phyloP scores from a whole-genome alignment of 1,140 invertebrate genomes.

The Drosophila arizonae region DNA sequence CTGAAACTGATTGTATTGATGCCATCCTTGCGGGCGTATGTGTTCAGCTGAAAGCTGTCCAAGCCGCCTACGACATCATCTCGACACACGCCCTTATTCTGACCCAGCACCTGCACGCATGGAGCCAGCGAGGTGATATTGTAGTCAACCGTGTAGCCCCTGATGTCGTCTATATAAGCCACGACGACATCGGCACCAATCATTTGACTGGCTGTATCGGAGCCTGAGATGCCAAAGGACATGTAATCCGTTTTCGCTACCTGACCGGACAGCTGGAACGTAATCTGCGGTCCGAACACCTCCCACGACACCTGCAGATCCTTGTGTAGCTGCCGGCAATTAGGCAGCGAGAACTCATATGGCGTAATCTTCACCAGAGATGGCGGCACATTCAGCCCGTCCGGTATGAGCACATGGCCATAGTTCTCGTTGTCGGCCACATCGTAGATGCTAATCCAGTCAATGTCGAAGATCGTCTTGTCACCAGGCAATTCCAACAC shows the following conservation, averaged over 20 bases:
- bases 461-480: constrained; percentile 91
- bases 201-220: constrained; percentile 89
- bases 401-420: constrained; percentile 91
- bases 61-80: constrained; percentile 90
- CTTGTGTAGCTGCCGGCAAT: constrained; percentile 93
- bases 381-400: constrained; percentile 93
- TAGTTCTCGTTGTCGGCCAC: constrained; percentile 88
- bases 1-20: constrained; percentile 91
- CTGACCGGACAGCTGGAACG: constrained; percentile 92
- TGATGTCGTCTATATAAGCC: constrained; percentile 88
- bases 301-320: constrained; percentile 94
- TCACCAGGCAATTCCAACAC: constrained; percentile 91
- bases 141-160: constrained; percentile 91
- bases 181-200: constrained; percentile 92
- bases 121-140: constrained; percentile 93
- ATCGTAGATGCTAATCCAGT: constrained; percentile 94
- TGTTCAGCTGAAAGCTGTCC: constrained; percentile 90
- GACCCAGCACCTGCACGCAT: constrained; percentile 93
- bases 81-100: constrained; percentile 93
- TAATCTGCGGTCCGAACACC: constrained; percentile 94
- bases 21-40: constrained; percentile 87
- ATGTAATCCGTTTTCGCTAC: constrained; percentile 91
- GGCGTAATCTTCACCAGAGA: constrained; percentile 87
- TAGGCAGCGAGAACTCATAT: constrained; percentile 87
- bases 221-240: constrained; percentile 93